These are phyloP conservation scores for Glossophaga mutica DNA, from an alignment of 2,797 vertebrate species.

Conservation along the genomic window DNA sequence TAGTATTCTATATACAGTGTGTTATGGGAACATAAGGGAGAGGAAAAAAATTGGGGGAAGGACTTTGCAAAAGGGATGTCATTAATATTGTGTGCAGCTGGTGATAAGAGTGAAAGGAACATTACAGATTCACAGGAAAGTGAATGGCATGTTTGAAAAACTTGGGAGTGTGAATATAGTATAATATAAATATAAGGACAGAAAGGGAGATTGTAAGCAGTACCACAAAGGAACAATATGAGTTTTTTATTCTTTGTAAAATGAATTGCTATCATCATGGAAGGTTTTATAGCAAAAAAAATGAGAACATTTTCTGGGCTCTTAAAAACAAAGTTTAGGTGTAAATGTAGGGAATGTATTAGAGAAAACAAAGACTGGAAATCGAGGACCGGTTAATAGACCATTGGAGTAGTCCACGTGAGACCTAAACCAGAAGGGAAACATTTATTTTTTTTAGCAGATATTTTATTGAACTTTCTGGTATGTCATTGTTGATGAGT, in stretches of 20 bases:
- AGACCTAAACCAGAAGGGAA: background rate
- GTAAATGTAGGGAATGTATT: background rate
- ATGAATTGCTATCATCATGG: background rate
- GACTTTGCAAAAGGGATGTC: background rate
- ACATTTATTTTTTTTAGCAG: background rate
- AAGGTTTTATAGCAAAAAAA: background rate
- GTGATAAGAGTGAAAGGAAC: background rate
- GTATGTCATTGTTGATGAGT: background rate
- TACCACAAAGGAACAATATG: background rate
- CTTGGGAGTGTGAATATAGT: background rate
- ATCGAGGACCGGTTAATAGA: background rate
- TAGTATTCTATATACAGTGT: background rate
- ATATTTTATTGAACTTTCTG: background rate
- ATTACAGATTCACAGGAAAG: background rate
- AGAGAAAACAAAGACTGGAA: background rate
- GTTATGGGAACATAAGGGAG: background rate
- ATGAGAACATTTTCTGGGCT: background rate
- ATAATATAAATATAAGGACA: background rate
- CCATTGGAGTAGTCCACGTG: background rate
- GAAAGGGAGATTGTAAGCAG: background rate
- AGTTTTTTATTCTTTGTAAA: conserved; percentile 8
- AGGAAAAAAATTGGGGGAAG: background rate
- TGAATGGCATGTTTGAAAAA: background rate
- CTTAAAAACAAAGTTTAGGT: background rate
- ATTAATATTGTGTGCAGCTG: background rate